Conservation (phyloP, 2,113 vertebrate genomes). For the Menidia beryllina region DNA sequence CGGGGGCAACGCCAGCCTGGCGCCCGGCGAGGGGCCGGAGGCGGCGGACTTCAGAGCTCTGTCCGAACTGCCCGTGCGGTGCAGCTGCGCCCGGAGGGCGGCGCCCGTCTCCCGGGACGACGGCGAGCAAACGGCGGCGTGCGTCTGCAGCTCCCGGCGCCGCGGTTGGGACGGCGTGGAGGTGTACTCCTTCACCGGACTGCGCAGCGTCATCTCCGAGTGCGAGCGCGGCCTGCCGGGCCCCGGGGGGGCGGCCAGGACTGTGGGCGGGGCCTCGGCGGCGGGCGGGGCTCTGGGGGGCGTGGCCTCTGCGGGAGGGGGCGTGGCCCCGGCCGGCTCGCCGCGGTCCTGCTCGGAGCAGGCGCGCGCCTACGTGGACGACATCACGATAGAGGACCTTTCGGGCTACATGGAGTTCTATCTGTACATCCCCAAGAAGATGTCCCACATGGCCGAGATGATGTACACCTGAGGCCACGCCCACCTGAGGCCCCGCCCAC, state of each 20-base stretch:
- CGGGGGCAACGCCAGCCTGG: too few relatives aligned
- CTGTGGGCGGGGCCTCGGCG: slow-evolving; percentile 53
- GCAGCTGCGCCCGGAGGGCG: slow-evolving; percentile 26
- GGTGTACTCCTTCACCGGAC: slow-evolving; percentile 95
- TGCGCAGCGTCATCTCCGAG: slow-evolving; percentile 87
- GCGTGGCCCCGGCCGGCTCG: slow-evolving; percentile 81
- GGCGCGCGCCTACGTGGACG: slow-evolving; percentile 93
- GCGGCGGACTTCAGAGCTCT: slow-evolving; percentile 87
- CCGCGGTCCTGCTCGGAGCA: slow-evolving; percentile 96
- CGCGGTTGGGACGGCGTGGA: slow-evolving; percentile 89
- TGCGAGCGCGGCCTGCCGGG: slow-evolving; percentile 79
- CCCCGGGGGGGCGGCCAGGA: slow-evolving; percentile 84
- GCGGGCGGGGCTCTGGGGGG: neutral
- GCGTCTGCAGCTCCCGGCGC: slow-evolving; percentile 81
- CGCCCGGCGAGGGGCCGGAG: slow-evolving; percentile 24
- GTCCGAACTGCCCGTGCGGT: slow-evolving; percentile 80
- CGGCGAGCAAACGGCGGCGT: slow-evolving; percentile 7
- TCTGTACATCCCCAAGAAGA: slow-evolving; percentile 98
- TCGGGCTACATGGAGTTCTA: slow-evolving; percentile 98
- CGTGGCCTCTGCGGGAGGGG: neutral
- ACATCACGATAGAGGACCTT: slow-evolving; percentile 98
- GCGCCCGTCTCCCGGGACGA: slow-evolving; percentile 6
- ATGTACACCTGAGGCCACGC: slow-evolving; percentile 91
- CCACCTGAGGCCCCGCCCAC: slow-evolving; percentile 80
- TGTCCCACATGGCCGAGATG: slow-evolving; percentile 99